Evolutionary conservation across 2,113 vertebrate genomes (phyloP).

Genomic region (Etheostoma spectabile): DNA sequence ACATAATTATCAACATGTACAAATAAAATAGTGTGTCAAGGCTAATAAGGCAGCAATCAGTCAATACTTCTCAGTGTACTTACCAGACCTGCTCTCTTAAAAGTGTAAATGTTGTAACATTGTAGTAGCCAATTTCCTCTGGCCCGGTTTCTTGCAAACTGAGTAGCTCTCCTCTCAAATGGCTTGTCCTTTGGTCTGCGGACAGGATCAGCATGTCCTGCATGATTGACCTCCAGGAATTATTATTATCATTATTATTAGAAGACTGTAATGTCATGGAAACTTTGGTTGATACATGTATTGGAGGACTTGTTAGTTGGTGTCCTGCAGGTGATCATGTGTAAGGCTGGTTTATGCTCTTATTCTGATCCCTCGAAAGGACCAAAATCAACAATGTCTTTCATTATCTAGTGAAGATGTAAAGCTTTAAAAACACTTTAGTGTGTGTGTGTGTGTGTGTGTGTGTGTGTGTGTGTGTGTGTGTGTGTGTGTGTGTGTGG

Average conservation of each 20-base stretch:
- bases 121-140: background rate
- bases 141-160: too few species aligned
- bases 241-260: background rate
- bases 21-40: background rate
- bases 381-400: background rate
- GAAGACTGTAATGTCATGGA: background rate
- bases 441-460: too few species aligned
- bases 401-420: too few species aligned
- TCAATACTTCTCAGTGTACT: background rate
- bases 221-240: constrained; percentile 2
- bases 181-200: background rate
- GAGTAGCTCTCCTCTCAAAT: background rate
- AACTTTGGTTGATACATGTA: background rate
- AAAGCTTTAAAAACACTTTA: too few species aligned
- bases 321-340: too few species aligned
- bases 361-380: background rate
- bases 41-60: background rate
- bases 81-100: background rate
- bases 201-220: constrained; percentile 20
- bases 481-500: too few species aligned
- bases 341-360: background rate
- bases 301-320: background rate
- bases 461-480: too few species aligned
- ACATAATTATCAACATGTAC: background rate
- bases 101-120: background rate